Percentiles rank a stretch among this genome's conserved stretches.
These are phyloP conservation scores for Kryptolebias marmoratus DNA, from an alignment of 2,113 vertebrate species.

Conservation along the genomic window DNA sequence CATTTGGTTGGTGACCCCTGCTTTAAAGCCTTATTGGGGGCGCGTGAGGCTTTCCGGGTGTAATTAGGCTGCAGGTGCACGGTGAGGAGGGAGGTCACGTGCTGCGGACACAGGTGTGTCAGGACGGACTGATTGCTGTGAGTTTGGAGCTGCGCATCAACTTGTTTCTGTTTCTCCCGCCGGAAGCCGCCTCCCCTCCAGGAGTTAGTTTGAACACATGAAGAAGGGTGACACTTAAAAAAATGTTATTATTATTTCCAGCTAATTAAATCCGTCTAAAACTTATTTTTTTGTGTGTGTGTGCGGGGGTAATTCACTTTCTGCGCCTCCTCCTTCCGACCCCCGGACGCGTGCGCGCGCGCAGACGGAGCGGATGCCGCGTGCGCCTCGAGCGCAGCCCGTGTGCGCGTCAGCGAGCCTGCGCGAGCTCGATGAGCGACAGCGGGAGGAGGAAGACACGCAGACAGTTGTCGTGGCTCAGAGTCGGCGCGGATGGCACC, in stretches of 20 bases:
- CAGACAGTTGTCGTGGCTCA: constrained; percentile 55
- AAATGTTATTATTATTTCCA: too few relatives aligned
- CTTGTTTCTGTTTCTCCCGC: background rate
- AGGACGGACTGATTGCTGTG: constrained; percentile 28
- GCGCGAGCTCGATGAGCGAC: constrained; percentile 75
- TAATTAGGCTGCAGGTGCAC: too few relatives aligned
- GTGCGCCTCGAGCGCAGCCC: constrained; percentile 45
- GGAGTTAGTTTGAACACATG: too few relatives aligned
- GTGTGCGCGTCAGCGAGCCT: constrained; percentile 62
- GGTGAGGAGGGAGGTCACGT: background rate
- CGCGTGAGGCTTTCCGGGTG: too few relatives aligned
- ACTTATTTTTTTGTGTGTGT: too few relatives aligned
- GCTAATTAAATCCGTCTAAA: too few relatives aligned
- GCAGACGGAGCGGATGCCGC: constrained; percentile 69
- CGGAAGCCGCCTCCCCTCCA: too few relatives aligned
- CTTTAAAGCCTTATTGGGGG: too few relatives aligned
- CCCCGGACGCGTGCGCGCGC: constrained; percentile 3
- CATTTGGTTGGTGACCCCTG: too few relatives aligned
- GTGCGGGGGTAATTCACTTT: background rate
- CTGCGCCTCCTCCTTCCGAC: background rate
- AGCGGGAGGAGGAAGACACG: constrained; percentile 60
- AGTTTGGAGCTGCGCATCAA: background rate
- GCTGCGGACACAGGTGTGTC: constrained; percentile 37
- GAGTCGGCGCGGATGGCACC: constrained; percentile 48
- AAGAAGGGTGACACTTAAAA: too few relatives aligned